These are phyloP conservation scores for Subacronicta megacephala DNA, from an alignment of 2,888 invertebrate genomes.

Conservation along the genomic window DNA sequence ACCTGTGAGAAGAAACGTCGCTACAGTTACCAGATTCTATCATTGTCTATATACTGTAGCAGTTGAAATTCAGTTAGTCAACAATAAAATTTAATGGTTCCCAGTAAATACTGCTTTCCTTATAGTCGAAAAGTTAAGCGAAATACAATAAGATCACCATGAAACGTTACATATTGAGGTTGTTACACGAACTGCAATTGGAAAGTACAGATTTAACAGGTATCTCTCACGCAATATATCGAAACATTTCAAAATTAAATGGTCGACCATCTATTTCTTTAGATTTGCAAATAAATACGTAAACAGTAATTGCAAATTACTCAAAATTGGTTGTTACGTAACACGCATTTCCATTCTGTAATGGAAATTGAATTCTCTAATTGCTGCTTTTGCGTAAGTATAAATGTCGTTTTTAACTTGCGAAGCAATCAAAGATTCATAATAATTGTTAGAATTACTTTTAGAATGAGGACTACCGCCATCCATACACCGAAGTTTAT, in stretches of 20 bases:
- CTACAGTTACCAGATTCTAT: no score
- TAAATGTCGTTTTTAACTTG: slow-evolving; percentile 4
- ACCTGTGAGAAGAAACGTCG: no score
- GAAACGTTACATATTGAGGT: slow-evolving; percentile 56
- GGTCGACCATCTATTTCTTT: slow-evolving; percentile 46
- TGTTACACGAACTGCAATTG: slow-evolving; percentile 46
- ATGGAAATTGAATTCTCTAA: slow-evolving; percentile 32
- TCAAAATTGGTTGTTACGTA: slow-evolving; percentile 29
- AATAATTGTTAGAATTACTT: neutral
- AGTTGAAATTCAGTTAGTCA: no score
- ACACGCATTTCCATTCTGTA: slow-evolving; percentile 30
- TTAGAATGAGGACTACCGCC: no score
- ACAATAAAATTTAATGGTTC: no score
- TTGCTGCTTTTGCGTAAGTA: slow-evolving; percentile 24
- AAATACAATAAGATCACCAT: slow-evolving; percentile 36
- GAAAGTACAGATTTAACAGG: slow-evolving; percentile 63
- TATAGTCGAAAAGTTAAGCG: neutral
- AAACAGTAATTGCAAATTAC: slow-evolving; percentile 19
- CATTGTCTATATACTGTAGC: no score
- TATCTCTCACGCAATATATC: slow-evolving; percentile 60
- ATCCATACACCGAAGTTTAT: no score
- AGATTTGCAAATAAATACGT: slow-evolving; percentile 34
- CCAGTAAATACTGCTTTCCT: no score
- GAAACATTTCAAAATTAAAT: slow-evolving; percentile 51
- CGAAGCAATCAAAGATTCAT: neutral